Conservation (phyloP, 2,113 vertebrate species). For the Sialia sialis region DNA sequence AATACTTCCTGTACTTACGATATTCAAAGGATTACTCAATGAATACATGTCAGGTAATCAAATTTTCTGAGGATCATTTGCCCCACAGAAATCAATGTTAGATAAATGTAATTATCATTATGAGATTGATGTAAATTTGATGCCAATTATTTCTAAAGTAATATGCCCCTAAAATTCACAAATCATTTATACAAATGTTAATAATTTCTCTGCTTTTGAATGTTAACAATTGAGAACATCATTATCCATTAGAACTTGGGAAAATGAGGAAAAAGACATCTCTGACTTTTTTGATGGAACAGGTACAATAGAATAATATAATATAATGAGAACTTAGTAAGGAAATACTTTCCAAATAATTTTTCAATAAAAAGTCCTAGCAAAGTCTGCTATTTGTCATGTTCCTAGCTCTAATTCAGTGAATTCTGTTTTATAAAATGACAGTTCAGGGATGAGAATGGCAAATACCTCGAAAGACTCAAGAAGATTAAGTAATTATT, state of each 20-base stretch:
- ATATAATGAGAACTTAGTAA: slow-evolving; percentile 1
- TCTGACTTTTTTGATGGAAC: slow-evolving; percentile 5
- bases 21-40: background rate
- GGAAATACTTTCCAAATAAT: slow-evolving; percentile 36
- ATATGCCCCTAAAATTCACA: background rate
- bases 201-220: background rate
- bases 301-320: background rate
- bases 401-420: background rate
- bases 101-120: background rate
- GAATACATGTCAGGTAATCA: background rate
- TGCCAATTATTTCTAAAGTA: slow-evolving; percentile 4
- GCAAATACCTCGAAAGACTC: background rate
- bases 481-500: slow-evolving; percentile 21
- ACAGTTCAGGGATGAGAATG: background rate
- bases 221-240: background rate
- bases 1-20: background rate
- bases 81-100: background rate
- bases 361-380: background rate
- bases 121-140: slow-evolving; percentile 9
- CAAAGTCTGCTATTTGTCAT: slow-evolving; percentile 9
- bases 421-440: slow-evolving; percentile 18
- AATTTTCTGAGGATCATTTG: background rate
- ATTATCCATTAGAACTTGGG: background rate
- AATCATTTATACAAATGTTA: slow-evolving; percentile 8
- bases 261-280: background rate